Base-by-base conservation (phyloP, 2,113 vertebrate species). In the Aptenodytes forsteri region DNA sequence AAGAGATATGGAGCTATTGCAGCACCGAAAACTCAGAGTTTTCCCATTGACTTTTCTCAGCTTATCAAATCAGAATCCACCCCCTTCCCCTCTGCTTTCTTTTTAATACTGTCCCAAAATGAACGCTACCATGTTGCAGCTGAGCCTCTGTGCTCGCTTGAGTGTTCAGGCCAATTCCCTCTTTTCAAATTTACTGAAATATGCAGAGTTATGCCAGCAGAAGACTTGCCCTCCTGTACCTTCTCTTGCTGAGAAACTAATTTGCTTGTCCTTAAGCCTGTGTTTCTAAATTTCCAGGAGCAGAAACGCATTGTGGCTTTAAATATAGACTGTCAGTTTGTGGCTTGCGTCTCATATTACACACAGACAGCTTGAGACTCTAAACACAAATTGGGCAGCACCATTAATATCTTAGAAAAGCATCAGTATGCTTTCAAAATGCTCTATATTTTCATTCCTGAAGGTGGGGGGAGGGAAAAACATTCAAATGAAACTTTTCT, bases 311-410 rank as follows among this genome's bases (percentile, higher is more conserved):
- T 89, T 95, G 93, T 97, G 84, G 79, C 91, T 97, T 97, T 98
- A 98, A 97, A 98, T 98, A 98, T 80, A 96, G 96, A 65, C 90
- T 89, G 96, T 77, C 96, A 94, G 94, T 96, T 96, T 92, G 95
- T 78, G 96, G 91, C 86, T 95, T 47, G 81, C 22, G 3, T 92
- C 95, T 98, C 98, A 58, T 54, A n/a, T 98, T 98, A 98, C 97
- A 97, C 59, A 44, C 94, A 92, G 93, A 77, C 96, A 91, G 96
- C 62, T 90, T 46, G 30, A 50, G 71, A 58, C 93, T 83, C 93
- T 67, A 50, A 94, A 86, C 3, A 14, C 62, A 34, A 88, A 62
- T 36, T 89, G 92, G 72, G 95, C 80, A 96, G 88, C 72, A 81
- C 85, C 85, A 90, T 89, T 91, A 93, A 66, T 83, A 49, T 66